These are phyloP conservation scores for Callithrix jacchus DNA, from an alignment of 2,113 vertebrate genomes.

Conservation along the genomic window DNA sequence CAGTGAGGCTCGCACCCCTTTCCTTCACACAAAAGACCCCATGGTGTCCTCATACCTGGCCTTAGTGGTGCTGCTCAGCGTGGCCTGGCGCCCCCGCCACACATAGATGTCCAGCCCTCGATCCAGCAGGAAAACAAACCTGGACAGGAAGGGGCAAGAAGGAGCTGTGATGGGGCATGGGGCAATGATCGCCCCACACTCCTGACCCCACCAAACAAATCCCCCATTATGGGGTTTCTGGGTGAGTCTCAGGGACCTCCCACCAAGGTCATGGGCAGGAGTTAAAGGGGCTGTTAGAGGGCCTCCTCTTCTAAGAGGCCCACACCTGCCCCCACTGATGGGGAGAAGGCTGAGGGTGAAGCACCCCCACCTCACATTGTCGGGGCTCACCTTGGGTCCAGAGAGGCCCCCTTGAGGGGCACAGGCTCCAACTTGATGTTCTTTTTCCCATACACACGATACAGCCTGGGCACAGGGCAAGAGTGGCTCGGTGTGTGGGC, in stretches of 20 bases:
- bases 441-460: constrained; percentile 96
- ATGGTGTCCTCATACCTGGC: constrained; percentile 86
- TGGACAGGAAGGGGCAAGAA: constrained; percentile 67
- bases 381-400: constrained; percentile 92
- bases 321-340: background rate
- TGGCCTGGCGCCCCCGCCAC: constrained; percentile 94
- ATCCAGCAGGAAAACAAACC: constrained; percentile 95
- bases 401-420: constrained; percentile 88
- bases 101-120: constrained; percentile 90
- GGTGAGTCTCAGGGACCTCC: background rate
- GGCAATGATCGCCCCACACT: background rate
- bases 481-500: too few species aligned
- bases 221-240: background rate
- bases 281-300: background rate
- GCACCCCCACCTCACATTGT: rapidly evolving
- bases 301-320: too few species aligned
- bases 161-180: background rate
- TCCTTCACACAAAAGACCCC: background rate
- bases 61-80: constrained; percentile 94
- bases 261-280: background rate
- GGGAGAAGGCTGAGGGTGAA: too few species aligned
- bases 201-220: background rate
- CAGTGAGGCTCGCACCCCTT: background rate
- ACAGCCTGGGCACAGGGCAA: constrained; percentile 85
- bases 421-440: constrained; percentile 95